Base-by-base conservation (phyloP, 53 echinoderm and acorn worm species). In the Glandiceps talaboti region DNA sequence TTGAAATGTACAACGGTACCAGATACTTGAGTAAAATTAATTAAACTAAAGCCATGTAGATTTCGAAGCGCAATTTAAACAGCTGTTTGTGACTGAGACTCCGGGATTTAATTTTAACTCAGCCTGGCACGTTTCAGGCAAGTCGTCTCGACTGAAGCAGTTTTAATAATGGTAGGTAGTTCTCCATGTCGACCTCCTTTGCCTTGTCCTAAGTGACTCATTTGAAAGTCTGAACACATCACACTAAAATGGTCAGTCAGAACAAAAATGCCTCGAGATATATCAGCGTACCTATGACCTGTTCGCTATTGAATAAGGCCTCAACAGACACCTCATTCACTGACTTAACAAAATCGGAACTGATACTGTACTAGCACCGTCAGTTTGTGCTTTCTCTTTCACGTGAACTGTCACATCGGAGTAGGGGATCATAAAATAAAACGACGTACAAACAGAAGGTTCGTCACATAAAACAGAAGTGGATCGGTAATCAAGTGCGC, bases 1-100 rank as follows among this genome's bases (percentile, higher is more conserved):
- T 77, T 26, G 79, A 84, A 84, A 84, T 78, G 78, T 78, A 78
- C 78, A 84, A 79, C 32, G 30, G 78, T 74, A 84, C 74, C 84
- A 84, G 84, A 79, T 84, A 79, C 79, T 84, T 74, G 74, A 32
- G 31, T 78, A 74, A 84, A 84, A 45, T 45, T 45, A 45, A 45
- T 45, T 45, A 45, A 45, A 45, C 64, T 45, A 6, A 45, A 20
- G 6, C 20, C 64, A 20, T 12, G 64, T 45, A 45, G 64, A 45
- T 45, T 45, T 45, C 20, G 64, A 6, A 6, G 64, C 6, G 64
- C 20, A 45, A 45, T 45, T 45, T 45, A 45, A 45, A 45, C 64
- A 45, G 64, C 64, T 45, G 64, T 6, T 45, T 45, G 6, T 45
- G 64, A 45, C 64, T 45, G 64, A 45, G 64, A 45, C 64, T 20